Evolutionary conservation across 2,797 vertebrate genomes (phyloP).

Genomic region (Cynopterus sphinx): DNA sequence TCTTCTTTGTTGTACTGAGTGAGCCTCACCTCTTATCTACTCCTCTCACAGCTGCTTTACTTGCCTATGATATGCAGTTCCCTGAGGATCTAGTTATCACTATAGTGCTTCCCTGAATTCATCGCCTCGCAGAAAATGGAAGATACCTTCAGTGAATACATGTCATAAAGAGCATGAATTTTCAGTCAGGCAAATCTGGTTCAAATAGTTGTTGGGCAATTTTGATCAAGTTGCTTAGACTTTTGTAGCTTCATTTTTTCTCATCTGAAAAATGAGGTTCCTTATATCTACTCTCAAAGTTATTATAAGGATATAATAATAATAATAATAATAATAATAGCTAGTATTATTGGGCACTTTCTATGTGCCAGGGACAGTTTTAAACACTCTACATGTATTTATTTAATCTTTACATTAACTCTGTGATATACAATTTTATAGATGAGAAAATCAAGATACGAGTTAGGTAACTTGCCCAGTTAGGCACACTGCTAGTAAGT

Average conservation of each 20-base stretch:
- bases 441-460: not conserved
- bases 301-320: not conserved
- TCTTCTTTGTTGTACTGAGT: not conserved
- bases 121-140: not conserved
- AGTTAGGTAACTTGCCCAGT: not conserved
- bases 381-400: not conserved
- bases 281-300: not conserved
- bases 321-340: not conserved
- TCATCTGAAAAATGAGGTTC: not conserved
- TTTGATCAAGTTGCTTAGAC: not conserved
- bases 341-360: not conserved
- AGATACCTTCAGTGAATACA: not conserved
- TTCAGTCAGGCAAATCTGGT: not conserved
- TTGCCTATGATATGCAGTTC: not conserved
- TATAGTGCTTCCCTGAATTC: not conserved
- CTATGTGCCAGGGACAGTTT: not conserved
- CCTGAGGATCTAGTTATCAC: not conserved
- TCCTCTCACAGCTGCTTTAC: not conserved
- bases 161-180: not conserved
- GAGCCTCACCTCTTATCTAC: not conserved
- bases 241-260: conserved; percentile 13
- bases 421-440: not conserved
- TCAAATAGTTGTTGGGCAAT: not conserved
- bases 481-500: not conserved
- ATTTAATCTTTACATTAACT: not conserved